phyloP scores from a whole-genome alignment of 2,888 invertebrate genomes.

The Alitta virens region DNA sequence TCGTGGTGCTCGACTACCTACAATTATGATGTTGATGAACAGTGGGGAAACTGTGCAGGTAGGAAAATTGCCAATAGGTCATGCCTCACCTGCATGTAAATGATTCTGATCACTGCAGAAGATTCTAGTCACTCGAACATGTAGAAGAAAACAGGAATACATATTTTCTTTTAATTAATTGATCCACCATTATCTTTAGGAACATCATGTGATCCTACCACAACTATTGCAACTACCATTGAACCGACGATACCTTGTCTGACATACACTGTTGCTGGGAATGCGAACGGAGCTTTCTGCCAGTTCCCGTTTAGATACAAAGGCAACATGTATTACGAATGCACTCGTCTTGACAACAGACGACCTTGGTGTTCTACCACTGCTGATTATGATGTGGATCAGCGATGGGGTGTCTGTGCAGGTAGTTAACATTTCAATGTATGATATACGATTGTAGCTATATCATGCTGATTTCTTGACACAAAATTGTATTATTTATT shows the following conservation, averaged over 20 bases:
- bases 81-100: no score
- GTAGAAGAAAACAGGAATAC: no score
- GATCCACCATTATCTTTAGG: no score
- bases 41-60: constrained; percentile 7
- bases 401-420: constrained; percentile 5
- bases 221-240: background rate
- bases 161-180: no score
- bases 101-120: no score
- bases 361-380: constrained; percentile 14
- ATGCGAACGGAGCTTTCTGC: constrained; percentile 6
- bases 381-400: constrained; percentile 12
- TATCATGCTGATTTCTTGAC: no score
- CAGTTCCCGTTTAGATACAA: constrained; percentile 13
- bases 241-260: background rate
- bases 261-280: constrained; percentile 1
- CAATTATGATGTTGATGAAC: constrained; percentile 9
- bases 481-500: no score
- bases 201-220: no score
- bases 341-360: background rate
- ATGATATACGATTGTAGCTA: no score
- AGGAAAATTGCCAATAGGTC: background rate
- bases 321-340: background rate
- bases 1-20: background rate
- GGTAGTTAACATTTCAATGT: no score
- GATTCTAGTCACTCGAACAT: no score